Evolutionary conservation across 30 jellyfish, hydroid and myxozoan genomes (phyloP), one percentile per base, ranked within the genome.

Genomic region (Catostylus mosaicus): DNA sequence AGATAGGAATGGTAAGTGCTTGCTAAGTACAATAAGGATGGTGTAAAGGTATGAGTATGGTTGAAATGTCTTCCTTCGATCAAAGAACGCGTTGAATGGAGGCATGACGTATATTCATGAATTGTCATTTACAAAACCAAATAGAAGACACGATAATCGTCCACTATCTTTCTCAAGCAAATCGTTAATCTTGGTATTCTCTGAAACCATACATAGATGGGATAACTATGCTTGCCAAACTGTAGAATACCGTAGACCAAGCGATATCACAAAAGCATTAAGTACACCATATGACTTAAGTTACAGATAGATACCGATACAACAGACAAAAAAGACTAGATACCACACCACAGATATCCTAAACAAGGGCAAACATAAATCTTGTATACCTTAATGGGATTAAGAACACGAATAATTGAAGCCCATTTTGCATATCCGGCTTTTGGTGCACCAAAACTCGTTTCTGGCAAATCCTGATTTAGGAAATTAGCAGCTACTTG

Each of bases 391-490:
- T 88, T 80, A 47, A 88, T 69, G 0, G 99, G 99, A 63, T 95
- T 94, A 52, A 95, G 52, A 11, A 90, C 96, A 34, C 99, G 89
- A 7, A 95, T 33, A 65, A 90, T 82, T 37, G 99, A 95, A 0
- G 97, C 99, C 99, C 99, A 95, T 77, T 87, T 89, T 0, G 86
- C 82, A 38, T 50, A 32, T 43, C 99, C 99, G 6, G 96, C 98
- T 82, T 90, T 95, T 8, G 99, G 96, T 16, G 99, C 94, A 46
- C 97, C 98, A 67, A 91, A 89, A 46, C 86, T 96, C 30, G 86
- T 52, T 50, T 90, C 98, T 9, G 97, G 97, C 51, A 94, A 60
- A 16, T 94, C 97, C 26, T 96, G 95, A 60, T 88, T 93, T 71
- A 93, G 70, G 64, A 87, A 93, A 73, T 74, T 83, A 23, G 99